Evolutionary conservation across 2,113 vertebrate species (phyloP), one percentile per base, ranked within the genome.

Genomic region (Scopus umbretta): DNA sequence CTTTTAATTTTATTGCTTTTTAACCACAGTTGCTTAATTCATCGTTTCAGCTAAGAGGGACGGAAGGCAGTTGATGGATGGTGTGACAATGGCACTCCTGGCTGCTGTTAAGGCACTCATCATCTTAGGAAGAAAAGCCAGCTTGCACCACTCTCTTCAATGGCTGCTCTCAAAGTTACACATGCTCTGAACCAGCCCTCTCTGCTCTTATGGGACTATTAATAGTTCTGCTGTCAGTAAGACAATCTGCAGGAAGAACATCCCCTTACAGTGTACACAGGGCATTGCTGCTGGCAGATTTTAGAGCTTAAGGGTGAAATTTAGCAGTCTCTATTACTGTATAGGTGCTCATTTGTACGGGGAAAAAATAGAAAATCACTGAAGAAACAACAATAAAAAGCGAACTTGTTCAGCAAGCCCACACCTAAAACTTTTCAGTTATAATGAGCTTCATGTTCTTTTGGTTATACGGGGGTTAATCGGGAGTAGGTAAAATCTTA

Each of bases 1-100:
- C 88, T 96, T 90, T 83, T 93, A 94, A 96, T 97, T 96, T 97
- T 97, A 97, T 95, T 96, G 89, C 86, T 95, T 95, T 97, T 95
- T 97, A 97, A 97, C 86, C 74, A 95, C 86, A 88, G 86, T 95
- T 95, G 56, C 80, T 97, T 97, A 95, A 94, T 97, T 94, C 94
- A 90, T 55, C 45, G 78, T 89, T 96, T 96, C 81, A 88, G 32
- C 94, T 94, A 65, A 88, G 76, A 92, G 59, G 70, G 87, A 90
- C 0, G 1, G 90, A 94, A 86, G 56, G 85, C 49, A 53, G 73
- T 42, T 92, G 88, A 96, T 96, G 84, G 84, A 95, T 97, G 81
- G 45, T 70, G 80, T 91, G 92, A 95, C 92, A 96, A 56, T 91
- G 95, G 87, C 92, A 76, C 58, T 91, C 56, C 87, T 91, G 95